Conservation (phyloP, 2,888 invertebrate species). For the Elysia crispata region DNA sequence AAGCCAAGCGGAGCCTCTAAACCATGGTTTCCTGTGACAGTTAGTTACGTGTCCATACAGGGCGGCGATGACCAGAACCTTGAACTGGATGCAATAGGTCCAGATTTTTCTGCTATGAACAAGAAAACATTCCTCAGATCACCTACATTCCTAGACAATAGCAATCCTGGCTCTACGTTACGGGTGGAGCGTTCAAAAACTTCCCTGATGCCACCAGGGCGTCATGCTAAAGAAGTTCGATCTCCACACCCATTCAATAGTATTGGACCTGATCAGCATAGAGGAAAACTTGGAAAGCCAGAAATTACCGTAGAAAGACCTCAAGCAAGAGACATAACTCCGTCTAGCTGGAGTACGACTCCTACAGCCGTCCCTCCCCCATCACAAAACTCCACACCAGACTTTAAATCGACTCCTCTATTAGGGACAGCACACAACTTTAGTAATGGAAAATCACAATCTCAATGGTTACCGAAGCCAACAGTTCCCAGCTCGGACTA, state of each 20-base stretch:
- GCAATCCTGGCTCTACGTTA: background rate
- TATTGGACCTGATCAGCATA: background rate
- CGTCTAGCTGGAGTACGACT: no score
- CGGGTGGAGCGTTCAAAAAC: conserved; percentile 48
- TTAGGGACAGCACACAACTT: no score
- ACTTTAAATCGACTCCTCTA: background rate
- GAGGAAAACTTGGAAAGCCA: background rate
- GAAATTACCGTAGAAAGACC: background rate
- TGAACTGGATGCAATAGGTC: conserved; percentile 38
- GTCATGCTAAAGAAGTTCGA: background rate
- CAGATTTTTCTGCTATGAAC: conserved; percentile 25
- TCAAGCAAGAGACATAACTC: no score
- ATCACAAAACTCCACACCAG: background rate
- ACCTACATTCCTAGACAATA: conserved; percentile 35
- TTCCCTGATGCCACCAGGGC: conserved; percentile 10
- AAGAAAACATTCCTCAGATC: conserved; percentile 45
- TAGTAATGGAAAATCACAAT: background rate
- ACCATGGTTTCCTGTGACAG: conserved; percentile 54
- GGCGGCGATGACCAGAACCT: conserved; percentile 51
- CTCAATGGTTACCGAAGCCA: conserved; percentile 61
- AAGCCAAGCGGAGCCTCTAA: conserved; percentile 44
- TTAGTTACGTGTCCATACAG: conserved; percentile 61
- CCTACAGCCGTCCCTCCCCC: no score
- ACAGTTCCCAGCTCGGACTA: conserved; percentile 64
- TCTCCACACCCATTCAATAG: background rate